Evolutionary conservation across 2,888 invertebrate genomes (phyloP).

Genomic region (Acrobasis repandana): DNA sequence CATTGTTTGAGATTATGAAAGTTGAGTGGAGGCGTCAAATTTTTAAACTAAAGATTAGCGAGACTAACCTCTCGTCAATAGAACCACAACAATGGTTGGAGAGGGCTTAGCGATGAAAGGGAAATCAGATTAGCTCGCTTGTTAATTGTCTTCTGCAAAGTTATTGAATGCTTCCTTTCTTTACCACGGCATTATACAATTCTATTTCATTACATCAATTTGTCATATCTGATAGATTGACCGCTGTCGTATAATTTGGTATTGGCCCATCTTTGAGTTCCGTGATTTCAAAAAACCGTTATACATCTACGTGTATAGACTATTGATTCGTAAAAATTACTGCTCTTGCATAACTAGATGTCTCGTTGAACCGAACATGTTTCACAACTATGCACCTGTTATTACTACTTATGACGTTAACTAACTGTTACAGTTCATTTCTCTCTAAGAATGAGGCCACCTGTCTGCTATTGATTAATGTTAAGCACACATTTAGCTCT

Average conservation of each 20-base stretch:
- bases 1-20: constrained; percentile 69
- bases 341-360: constrained; percentile 67
- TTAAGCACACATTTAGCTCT: not conserved
- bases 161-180: constrained; percentile 24
- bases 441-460: constrained; percentile 29
- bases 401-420: constrained; percentile 50
- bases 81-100: constrained; percentile 33
- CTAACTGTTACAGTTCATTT: constrained; percentile 56
- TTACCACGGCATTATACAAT: constrained; percentile 22
- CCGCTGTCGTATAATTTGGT: not conserved
- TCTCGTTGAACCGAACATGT: constrained; percentile 60
- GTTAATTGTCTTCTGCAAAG: constrained; percentile 28
- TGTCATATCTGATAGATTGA: not conserved
- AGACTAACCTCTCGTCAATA: constrained; percentile 33
- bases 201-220: constrained; percentile 4
- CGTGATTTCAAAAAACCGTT: constrained; percentile 71
- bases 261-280: constrained; percentile 44
- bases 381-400: constrained; percentile 69
- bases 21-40: constrained; percentile 45
- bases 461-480: constrained; percentile 15
- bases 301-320: constrained; percentile 66
- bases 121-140: constrained; percentile 35
- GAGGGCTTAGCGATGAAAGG: constrained; percentile 33
- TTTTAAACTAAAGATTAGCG: constrained; percentile 34
- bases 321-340: constrained; percentile 68